Evolutionary conservation across 2,888 invertebrate species (phyloP), one percentile per base, ranked within the genome.

Genomic region (Nysson spinosus): DNA sequence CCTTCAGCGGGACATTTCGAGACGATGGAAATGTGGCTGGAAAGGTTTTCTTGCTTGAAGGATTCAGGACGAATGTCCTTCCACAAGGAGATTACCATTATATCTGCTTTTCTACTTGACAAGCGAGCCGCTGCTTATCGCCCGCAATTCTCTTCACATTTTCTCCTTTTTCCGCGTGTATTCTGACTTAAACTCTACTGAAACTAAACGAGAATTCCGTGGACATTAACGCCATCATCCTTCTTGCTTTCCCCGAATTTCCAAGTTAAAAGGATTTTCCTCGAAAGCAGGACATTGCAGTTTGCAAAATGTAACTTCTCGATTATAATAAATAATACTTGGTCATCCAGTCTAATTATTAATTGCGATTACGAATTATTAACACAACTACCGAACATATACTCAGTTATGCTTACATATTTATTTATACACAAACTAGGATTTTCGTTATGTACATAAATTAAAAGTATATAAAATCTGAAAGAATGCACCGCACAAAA

Each of bases 61-160:
- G 22, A 47, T 51, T 20, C 47, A 11, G 7, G 20, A 30, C n/a
- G 46, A 3, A 9, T 17, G 24, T 30, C 12, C n/a, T 2, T 12
- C 24, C 17, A n/a, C 34, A 28, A 26, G 40, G n/a, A 58, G 51
- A 63, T 63, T 63, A 51, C 62, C 50, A 24, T 57, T 63, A 46
- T 57, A 22, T 34, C 14, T 7, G 19, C 47, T 49, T 4, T 4
- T 3, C 26, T 20, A 32, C 12, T 43, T 56, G 62, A 50, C 49
- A 43, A 39, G 19, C 26, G 32, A 30, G 19, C 20, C 11, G 9
- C 6, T 14, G 30, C 5, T 17, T 20, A n/a, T 6, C 22, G 19
- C 12, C 24, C 22, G 22, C 39, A 30, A 11, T 32, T 32, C 35
- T 22, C 20, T n/a, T 34, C 35, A 16, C 51, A 28, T 24, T 58